phyloP scores from a whole-genome alignment of 2,888 invertebrate genomes.

The Dryocosmus kuriphilus region DNA sequence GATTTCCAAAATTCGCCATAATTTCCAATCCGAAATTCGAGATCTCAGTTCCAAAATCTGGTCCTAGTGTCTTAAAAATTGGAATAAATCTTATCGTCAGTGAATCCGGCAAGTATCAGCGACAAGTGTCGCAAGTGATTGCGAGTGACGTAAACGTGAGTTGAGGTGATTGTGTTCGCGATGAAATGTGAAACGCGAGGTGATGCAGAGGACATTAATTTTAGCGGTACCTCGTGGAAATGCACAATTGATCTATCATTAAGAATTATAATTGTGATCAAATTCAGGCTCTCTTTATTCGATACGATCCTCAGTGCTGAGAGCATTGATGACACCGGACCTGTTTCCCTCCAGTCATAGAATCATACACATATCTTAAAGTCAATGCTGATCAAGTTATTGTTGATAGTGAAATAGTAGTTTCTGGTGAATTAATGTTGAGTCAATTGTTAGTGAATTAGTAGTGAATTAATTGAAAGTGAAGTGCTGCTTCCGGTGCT shows the following conservation, averaged over 20 bases:
- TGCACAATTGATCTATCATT: background rate
- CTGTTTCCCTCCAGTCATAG: background rate
- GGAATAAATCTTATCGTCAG: too few relatives aligned
- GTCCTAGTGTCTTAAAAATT: too few relatives aligned
- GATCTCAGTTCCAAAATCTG: background rate
- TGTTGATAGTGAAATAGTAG: background rate
- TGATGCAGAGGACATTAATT: slow-evolving; percentile 40
- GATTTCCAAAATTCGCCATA: background rate
- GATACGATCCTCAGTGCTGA: background rate
- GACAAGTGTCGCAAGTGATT: too few relatives aligned
- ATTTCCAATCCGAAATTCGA: background rate
- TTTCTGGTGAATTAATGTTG: background rate
- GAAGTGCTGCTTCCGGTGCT: slow-evolving; percentile 35
- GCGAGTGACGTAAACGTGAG: slow-evolving; percentile 23
- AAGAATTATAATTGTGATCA: slow-evolving; percentile 9
- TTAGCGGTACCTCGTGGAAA: slow-evolving; percentile 19
- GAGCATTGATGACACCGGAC: slow-evolving; percentile 2
- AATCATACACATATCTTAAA: background rate
- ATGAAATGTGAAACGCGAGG: slow-evolving; percentile 39
- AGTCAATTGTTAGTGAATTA: slow-evolving; percentile 2
- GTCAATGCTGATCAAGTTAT: background rate
- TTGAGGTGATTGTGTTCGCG: slow-evolving; percentile 24
- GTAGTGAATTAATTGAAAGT: slow-evolving; percentile 17
- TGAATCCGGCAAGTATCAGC: background rate
- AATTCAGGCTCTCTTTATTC: background rate